phyloP scores from a whole-genome alignment of 53 echinoderm and acorn worm species.

The Henricia sp. region DNA sequence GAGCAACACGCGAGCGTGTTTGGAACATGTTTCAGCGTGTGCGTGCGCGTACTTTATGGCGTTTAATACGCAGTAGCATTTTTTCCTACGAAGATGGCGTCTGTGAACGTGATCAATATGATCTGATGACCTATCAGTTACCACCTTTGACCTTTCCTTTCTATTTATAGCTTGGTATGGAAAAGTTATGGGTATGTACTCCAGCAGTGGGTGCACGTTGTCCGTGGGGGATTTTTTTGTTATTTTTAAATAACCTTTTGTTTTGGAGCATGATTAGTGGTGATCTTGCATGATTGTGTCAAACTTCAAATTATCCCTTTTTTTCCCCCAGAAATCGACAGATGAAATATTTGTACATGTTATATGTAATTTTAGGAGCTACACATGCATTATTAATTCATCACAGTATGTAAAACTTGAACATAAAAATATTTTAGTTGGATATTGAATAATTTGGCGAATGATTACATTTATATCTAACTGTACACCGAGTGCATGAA shows the following conservation, averaged over 20 bases:
- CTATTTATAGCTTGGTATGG: conserved; percentile 84
- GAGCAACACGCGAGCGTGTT: too few relatives aligned
- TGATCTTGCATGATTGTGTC: too few relatives aligned
- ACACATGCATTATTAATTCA: too few relatives aligned
- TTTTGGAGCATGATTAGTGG: conserved; percentile 8
- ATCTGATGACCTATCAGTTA: conserved; percentile 35
- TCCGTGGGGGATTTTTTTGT: conserved; percentile 1
- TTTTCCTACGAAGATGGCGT: too few relatives aligned
- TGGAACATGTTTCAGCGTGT: too few relatives aligned
- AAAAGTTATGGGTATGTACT: conserved; percentile 95
- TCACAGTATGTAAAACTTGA: background rate
- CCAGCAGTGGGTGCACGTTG: conserved; percentile 39
- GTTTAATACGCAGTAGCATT: too few relatives aligned
- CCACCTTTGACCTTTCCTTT: conserved; percentile 39
- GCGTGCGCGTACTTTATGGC: too few relatives aligned
- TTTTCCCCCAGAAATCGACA: too few relatives aligned
- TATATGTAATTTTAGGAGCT: too few relatives aligned
- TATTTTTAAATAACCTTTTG: background rate
- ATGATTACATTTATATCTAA: conserved; percentile 1
- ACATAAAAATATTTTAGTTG: background rate
- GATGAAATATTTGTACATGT: too few relatives aligned
- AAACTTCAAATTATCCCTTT: too few relatives aligned
- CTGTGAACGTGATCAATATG: too few relatives aligned
- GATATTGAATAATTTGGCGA: background rate
- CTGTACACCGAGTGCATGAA: conserved; percentile 38